A percentile compares a stretch with the other conserved stretches of the same genome.
phyloP scores from a whole-genome alignment of 1,140 invertebrate genomes.

The Heliconius himera region DNA sequence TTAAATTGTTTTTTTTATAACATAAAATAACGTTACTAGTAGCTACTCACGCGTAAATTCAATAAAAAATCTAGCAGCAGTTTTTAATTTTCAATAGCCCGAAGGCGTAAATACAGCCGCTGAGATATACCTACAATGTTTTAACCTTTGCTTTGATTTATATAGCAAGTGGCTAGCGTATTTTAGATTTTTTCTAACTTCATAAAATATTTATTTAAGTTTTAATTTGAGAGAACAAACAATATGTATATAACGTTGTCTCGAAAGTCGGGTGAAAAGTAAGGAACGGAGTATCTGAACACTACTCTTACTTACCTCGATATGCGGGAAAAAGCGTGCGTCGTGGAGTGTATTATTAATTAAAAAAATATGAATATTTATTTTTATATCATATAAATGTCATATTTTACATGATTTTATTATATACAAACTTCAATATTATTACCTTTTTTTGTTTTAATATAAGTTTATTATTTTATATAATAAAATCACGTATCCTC shows the following conservation, averaged over 20 bases:
- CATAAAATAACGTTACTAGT: not conserved
- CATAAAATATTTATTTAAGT: too few species aligned
- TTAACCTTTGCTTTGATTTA: slow-evolving; percentile 46
- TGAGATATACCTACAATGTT: slow-evolving; percentile 56
- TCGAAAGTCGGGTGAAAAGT: too few species aligned
- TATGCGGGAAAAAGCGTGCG: too few species aligned
- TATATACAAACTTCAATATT: too few species aligned
- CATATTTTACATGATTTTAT: too few species aligned
- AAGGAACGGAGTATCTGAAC: too few species aligned
- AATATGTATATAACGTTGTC: too few species aligned
- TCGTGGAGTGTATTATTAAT: too few species aligned
- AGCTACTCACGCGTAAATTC: slow-evolving; percentile 45
- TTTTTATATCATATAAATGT: too few species aligned
- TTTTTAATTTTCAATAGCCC: slow-evolving; percentile 79
- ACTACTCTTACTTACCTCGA: too few species aligned
- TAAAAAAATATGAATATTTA: too few species aligned
- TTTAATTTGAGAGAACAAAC: too few species aligned
- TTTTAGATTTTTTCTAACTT: not conserved
- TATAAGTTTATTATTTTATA: not conserved
- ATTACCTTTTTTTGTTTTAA: not conserved
- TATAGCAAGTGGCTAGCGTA: not conserved
- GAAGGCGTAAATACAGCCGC: slow-evolving; percentile 64
- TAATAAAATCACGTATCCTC: not conserved
- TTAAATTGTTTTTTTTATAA: not conserved
- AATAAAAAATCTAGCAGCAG: slow-evolving; percentile 63